Percentiles rank a stretch among this genome's conserved stretches.
These are phyloP conservation scores for Okapia johnstoni DNA, from an alignment of 2,113 vertebrate species.

Conservation along the genomic window DNA sequence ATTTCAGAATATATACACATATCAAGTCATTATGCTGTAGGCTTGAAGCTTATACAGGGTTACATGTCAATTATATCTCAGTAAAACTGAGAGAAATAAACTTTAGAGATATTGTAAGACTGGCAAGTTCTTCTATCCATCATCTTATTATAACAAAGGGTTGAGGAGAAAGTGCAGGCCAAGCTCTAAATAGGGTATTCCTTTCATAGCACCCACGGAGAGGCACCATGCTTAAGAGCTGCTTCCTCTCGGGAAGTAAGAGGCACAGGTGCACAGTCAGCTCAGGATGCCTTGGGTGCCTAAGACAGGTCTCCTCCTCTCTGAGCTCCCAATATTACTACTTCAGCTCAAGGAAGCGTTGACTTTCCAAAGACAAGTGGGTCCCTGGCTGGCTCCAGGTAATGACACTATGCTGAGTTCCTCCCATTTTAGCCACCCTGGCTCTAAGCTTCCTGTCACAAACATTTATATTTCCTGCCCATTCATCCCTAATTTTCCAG, in stretches of 20 bases:
- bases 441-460: background rate
- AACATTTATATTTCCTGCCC: background rate
- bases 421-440: background rate
- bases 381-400: background rate
- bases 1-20: background rate
- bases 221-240: rapidly evolving
- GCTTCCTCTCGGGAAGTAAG: background rate
- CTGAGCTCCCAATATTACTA: no score
- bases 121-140: background rate
- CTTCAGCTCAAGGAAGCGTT: background rate
- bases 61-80: background rate
- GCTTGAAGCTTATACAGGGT: background rate
- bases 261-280: rapidly evolving
- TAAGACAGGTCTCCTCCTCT: background rate
- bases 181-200: background rate
- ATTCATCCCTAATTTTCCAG: background rate
- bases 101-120: background rate
- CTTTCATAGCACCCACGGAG: rapidly evolving
- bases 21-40: background rate
- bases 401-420: background rate
- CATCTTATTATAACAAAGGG: background rate
- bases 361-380: background rate
- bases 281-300: background rate
- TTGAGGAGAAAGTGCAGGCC: background rate
- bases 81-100: background rate